phyloP scores from a whole-genome alignment of 2,888 invertebrate species.

The Oligia fasciuncula region DNA sequence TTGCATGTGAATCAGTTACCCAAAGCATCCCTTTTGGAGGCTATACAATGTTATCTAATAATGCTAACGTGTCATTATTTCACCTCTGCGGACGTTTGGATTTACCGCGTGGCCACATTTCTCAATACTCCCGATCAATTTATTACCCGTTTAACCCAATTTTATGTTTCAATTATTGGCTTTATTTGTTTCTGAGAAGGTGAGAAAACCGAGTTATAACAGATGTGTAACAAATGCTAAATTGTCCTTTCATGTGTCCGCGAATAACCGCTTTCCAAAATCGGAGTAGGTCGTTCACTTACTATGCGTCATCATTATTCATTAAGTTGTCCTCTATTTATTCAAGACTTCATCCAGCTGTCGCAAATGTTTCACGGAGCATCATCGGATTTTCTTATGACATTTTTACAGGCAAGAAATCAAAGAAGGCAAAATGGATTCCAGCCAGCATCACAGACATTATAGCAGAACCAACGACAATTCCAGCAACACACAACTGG shows the following conservation, averaged over 20 bases:
- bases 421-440: constrained; percentile 96
- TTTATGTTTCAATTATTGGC: constrained; percentile 59
- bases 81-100: constrained; percentile 88
- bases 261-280: constrained; percentile 86
- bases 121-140: constrained; percentile 73
- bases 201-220: constrained; percentile 65
- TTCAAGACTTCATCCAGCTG: constrained; percentile 57
- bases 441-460: constrained; percentile 95
- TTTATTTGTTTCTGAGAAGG: constrained; percentile 60
- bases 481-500: constrained; percentile 92
- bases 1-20: constrained; percentile 66
- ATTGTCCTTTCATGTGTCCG: constrained; percentile 74
- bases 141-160: constrained; percentile 68
- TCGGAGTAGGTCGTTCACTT: constrained; percentile 85
- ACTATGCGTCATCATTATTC: constrained; percentile 87
- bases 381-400: constrained; percentile 50
- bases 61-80: constrained; percentile 90
- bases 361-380: constrained; percentile 53
- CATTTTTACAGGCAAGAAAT: constrained; percentile 93
- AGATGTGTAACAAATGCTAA: constrained; percentile 66
- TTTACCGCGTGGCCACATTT: constrained; percentile 90
- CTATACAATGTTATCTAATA: constrained; percentile 80
- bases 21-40: constrained; percentile 57
- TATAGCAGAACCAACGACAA: constrained; percentile 92
- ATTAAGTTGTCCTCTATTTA: constrained; percentile 72